Evolutionary conservation across 2,888 invertebrate genomes (phyloP), one percentile per base, ranked within the genome.

Genomic region (Cryptus armator): DNA sequence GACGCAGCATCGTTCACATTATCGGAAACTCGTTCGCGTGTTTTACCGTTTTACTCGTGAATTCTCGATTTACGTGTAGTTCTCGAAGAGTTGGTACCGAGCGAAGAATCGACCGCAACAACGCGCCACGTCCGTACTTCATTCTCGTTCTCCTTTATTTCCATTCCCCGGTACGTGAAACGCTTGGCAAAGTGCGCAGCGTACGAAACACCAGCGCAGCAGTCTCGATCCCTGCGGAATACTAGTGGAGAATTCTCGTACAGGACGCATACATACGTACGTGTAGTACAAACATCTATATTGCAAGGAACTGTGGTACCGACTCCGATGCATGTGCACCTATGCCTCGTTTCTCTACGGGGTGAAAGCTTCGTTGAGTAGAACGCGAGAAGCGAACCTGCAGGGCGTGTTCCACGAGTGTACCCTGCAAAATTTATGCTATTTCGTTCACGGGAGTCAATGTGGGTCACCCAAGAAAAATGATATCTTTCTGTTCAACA

Each of bases 121-220:
- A 62, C 75, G 43, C 70, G 29, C 70, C 70, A 62, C 24, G 46
- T 46, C 56, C 70, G 29, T 44, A 37, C 44, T 37, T 44, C 46
- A 67, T 43, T 59, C 53, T 51, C 53, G 43, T 68, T 46, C n/a
- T 19, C 64, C 75, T 70, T 71, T 44, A 44, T 44, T 68, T 56
- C 12, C 67, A 66, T 72, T 72, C 66, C 72, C 6, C 29, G 76
- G 70, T 75, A 81, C 81, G 64, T 81, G 81, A 81, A 81, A 81
- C 81, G 76, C 81, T 74, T 71, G 37, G 80, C 68, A 81, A 81
- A 76, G 81, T 81, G 76, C 81, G 67, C 66, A 66, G 19, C 43
- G 44, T 74, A 70, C 81, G 68, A 71, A 44, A 46, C 46, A 67
- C 66, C n/a, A 32, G 64, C 37, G 29, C 51, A 76, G 64, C 48